phyloP scores from a whole-genome alignment of 92 coral and sea anemone species.

The Porites divaricata region DNA sequence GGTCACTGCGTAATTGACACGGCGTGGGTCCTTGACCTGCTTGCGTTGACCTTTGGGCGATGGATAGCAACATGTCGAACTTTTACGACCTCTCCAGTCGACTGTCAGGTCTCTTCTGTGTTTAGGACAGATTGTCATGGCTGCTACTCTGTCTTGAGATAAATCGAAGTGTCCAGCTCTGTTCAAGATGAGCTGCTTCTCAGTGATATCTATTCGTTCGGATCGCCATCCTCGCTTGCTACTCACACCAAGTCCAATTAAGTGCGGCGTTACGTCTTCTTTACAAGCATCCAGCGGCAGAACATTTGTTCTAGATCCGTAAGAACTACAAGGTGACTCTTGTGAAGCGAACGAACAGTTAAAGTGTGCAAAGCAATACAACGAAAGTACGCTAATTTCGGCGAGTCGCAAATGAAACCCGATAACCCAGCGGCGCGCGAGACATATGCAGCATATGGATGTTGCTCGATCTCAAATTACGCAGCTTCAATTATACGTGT shows the following conservation, averaged over 20 bases:
- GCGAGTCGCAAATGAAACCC: constrained; percentile 7
- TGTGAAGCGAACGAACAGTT: constrained; percentile 55
- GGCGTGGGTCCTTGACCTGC: constrained; percentile 32
- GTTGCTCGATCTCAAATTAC: constrained; percentile 32
- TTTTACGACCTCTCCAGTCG: constrained; percentile 53
- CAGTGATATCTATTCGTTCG: constrained; percentile 18
- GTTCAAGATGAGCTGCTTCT: constrained; percentile 40
- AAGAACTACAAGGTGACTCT: constrained; percentile 49
- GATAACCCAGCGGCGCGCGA: background rate
- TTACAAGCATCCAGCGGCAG: constrained; percentile 20
- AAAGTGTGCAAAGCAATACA: constrained; percentile 8
- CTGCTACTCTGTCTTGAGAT: constrained; percentile 23
- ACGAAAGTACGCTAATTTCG: constrained; percentile 28
- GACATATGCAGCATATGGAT: background rate
- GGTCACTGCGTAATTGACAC: constrained; percentile 22
- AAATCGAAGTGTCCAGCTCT: constrained; percentile 41
- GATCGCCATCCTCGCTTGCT: constrained; percentile 40
- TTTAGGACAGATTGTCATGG: constrained; percentile 47
- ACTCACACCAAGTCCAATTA: constrained; percentile 41
- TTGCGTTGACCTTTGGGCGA: constrained; percentile 33
- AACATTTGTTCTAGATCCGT: constrained; percentile 35
- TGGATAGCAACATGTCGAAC: constrained; percentile 43
- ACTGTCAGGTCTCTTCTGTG: constrained; percentile 46
- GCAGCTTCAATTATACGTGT: constrained; percentile 25
- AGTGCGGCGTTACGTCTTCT: constrained; percentile 46